Evolutionary conservation across 2,113 vertebrate genomes (phyloP).

Genomic region (Empidonax traillii): DNA sequence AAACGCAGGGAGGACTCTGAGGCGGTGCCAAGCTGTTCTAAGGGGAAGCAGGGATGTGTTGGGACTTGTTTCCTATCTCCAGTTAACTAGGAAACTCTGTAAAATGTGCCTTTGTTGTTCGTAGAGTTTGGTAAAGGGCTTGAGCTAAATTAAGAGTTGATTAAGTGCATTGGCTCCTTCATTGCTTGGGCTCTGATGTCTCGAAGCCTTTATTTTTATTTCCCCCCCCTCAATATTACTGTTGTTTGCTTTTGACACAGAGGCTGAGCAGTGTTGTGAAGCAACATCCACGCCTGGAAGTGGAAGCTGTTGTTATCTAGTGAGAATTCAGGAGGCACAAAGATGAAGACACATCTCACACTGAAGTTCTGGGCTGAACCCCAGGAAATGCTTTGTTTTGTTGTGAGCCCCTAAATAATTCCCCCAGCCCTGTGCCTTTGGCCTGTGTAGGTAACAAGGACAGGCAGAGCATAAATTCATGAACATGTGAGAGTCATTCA

Average conservation of each 20-base stretch:
- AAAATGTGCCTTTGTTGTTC: not conserved
- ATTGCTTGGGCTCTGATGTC: not conserved
- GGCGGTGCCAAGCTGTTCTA: conserved; percentile 21
- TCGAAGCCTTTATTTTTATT: not conserved
- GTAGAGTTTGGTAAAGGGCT: not conserved
- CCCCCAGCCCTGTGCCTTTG: not conserved
- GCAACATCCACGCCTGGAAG: not conserved
- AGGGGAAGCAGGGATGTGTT: conserved; percentile 50
- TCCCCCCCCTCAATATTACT: not conserved
- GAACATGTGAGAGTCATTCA: not conserved
- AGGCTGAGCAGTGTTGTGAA: not conserved
- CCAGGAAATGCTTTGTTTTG: not conserved
- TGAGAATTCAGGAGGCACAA: not conserved
- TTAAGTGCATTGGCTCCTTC: not conserved
- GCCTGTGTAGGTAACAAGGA: not conserved
- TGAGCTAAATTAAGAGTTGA: not conserved
- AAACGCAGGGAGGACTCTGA: not conserved
- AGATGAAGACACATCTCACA: not conserved
- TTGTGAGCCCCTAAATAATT: not conserved
- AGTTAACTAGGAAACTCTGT: not conserved
- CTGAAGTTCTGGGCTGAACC: not conserved
- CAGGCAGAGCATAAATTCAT: not conserved
- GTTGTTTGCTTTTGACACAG: not conserved
- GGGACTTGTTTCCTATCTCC: not conserved
- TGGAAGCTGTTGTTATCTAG: not conserved